Base-by-base conservation (phyloP, 2,888 invertebrate genomes). In the Drosophila diplacantha region DNA sequence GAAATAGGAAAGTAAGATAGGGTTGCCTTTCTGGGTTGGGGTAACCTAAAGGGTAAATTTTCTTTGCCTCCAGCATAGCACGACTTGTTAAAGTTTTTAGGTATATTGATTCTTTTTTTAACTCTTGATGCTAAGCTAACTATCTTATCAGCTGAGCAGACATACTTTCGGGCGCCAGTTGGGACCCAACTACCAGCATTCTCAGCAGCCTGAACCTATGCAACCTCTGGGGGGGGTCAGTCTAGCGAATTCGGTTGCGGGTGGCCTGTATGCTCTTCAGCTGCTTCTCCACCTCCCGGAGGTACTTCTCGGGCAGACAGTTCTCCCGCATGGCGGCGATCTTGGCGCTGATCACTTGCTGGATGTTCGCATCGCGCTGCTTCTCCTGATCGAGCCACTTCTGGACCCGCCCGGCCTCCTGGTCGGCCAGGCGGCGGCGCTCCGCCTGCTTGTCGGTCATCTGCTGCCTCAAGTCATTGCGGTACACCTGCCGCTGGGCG, bases 231-330 rank as follows among this genome's bases (percentile, higher is more conserved):
- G n/a, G 5, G 12, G 5, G 7, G 4, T 18, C 5, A 14, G 6
- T 73, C 41, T 46, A 79, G 29, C 81, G 78, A 16, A 83, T 74
- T 2, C 79, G 79, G 61, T 81, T 77, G 38, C 74, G 75, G 2
- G 56, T 65, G 20, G 63, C 43, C 49, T 78, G 75, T 26, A 86
- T 83, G 41, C 76, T 74, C 39, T 78, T 77, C n/a, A 86, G 60
- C 52, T 86, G 86, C 56, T 84, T 86, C 59, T 88, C 88, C 20
- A 88, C 88, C 67, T 88, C 88, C 39, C 84, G 87, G 7, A 89
- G 80, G 56, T 88, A 88, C 52, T 88, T 87, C 7, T 88, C 88
- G 1, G 89, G 88, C 50, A 89, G 69, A 34, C 87, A 87, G 3
- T 88, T 87, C 5, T 86, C 83, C 2, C 87, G 82, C 88, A 89